Evolutionary conservation across 2,113 vertebrate species (phyloP), one percentile per base, ranked within the genome.

Genomic region (Ictalurus furcatus): DNA sequence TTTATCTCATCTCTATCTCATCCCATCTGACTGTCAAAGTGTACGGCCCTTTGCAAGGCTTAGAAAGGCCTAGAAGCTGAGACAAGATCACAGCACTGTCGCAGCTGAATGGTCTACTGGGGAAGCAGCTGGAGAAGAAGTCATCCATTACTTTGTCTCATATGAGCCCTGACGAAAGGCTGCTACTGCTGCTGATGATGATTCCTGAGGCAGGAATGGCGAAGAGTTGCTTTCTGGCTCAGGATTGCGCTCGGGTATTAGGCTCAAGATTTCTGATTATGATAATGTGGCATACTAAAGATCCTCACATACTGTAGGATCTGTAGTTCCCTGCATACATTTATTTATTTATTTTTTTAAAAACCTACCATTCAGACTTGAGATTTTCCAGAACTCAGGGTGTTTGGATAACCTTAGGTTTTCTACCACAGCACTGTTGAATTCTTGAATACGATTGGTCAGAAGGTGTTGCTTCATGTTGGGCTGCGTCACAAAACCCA

Each of bases 141-240:
- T 80, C 59, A 87, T 69, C 89, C n/a, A 85, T 85, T 80, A 79
- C 71, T 88, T 74, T 48, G 48, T 34, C 30, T 84, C 58, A 78
- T 90, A 23, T 87, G 7, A 37, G 79, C 17, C 17, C 19, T 30
- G 25, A 21, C 0, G 73, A 61, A 37, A 67, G n/a, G 28, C 9
- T 59, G 48, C 28, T 17, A 23, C 67, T 80, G 59, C 76, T 84
- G 17, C 37, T 81, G 52, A 25, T 37, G 52, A 25, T 37, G 80
- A 59, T 23, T 82, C n/a, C 85, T 61, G 69, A 48, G 69, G 34
- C 85, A 52, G 17, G 30, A 61, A 58, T 59, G 44, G 59, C 14
- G 83, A 63, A 84, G 44, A 82, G 78, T 23, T 0, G 40, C 87
- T 87, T 88, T 78, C 28, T 79, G 23, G 23, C 48, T 54, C 5